Evolutionary conservation across 2,113 vertebrate genomes (phyloP).

Genomic region (Platysteira castanea): DNA sequence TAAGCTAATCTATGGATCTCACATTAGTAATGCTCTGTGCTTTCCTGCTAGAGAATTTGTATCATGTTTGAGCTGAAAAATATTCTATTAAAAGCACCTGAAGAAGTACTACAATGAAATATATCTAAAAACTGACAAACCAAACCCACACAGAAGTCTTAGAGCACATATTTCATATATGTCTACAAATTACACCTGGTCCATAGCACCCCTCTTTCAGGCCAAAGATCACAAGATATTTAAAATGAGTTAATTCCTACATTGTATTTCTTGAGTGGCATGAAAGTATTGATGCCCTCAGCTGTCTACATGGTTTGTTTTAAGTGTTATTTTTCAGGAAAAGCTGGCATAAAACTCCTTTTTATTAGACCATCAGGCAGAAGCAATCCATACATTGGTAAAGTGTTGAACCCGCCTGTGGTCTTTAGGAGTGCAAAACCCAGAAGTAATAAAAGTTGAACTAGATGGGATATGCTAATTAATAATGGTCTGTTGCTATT

Average conservation of each 20-base stretch:
- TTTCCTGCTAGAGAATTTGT: background rate
- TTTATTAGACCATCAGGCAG: background rate
- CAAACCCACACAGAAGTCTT: background rate
- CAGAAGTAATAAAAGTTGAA: background rate
- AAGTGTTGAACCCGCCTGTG: background rate
- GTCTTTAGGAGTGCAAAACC: background rate
- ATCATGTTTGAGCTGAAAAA: background rate
- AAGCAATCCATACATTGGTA: background rate
- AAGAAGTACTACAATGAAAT: background rate
- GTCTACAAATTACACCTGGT: background rate
- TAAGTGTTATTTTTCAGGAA: background rate
- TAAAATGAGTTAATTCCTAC: background rate
- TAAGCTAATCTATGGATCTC: background rate
- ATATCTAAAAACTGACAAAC: background rate
- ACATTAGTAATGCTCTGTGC: background rate
- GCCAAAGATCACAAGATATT: background rate
- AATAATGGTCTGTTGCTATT: background rate
- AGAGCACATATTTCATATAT: background rate
- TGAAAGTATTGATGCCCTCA: background rate
- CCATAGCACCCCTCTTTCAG: background rate
- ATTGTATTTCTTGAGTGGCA: background rate
- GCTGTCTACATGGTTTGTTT: background rate
- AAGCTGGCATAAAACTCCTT: background rate
- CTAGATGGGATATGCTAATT: background rate
- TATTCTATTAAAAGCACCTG: background rate